Evolutionary conservation across 1,140 invertebrate genomes (phyloP).

Genomic region (Drosophila persimilis): DNA sequence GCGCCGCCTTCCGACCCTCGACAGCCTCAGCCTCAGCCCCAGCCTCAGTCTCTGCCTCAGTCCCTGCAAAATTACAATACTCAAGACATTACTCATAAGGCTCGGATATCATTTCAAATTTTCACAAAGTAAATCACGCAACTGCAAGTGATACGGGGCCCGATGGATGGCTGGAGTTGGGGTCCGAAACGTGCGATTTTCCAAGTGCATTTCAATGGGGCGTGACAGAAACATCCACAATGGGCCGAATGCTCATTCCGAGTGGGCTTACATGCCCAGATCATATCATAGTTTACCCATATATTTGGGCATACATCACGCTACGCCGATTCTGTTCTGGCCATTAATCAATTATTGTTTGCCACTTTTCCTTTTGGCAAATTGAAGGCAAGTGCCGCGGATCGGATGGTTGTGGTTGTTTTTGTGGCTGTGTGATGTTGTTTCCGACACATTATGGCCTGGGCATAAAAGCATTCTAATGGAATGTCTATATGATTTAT

Average conservation of each 20-base stretch:
- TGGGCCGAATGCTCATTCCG: constrained; percentile 23
- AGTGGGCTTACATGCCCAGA: constrained; percentile 13
- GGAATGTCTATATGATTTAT: constrained; percentile 66
- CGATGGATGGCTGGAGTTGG: constrained; percentile 1
- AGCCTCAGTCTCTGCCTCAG: too few species aligned
- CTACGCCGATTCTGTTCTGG: constrained; percentile 14
- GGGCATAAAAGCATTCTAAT: constrained; percentile 42
- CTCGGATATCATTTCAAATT: constrained; percentile 32
- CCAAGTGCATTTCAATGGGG: constrained; percentile 58
- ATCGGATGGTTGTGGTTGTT: neutral
- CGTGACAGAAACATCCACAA: constrained; percentile 57
- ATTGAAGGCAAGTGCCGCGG: constrained; percentile 22
- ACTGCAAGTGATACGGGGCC: constrained; percentile 13
- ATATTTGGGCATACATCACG: constrained; percentile 31
- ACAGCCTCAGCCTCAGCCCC: too few species aligned
- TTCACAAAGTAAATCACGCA: constrained; percentile 39
- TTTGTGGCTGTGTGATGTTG: neutral
- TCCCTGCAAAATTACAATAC: constrained; percentile 34
- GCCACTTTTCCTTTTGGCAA: constrained; percentile 28
- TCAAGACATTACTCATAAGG: constrained; percentile 45
- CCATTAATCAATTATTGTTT: constrained; percentile 54
- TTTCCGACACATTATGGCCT: constrained; percentile 62
- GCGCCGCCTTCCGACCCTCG: neutral
- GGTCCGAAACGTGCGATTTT: constrained; percentile 41
- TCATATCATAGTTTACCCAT: constrained; percentile 32